Evolutionary conservation across 2,797 vertebrate species (phyloP), one percentile per base, ranked within the genome.

Genomic region (Lepus townsendii): DNA sequence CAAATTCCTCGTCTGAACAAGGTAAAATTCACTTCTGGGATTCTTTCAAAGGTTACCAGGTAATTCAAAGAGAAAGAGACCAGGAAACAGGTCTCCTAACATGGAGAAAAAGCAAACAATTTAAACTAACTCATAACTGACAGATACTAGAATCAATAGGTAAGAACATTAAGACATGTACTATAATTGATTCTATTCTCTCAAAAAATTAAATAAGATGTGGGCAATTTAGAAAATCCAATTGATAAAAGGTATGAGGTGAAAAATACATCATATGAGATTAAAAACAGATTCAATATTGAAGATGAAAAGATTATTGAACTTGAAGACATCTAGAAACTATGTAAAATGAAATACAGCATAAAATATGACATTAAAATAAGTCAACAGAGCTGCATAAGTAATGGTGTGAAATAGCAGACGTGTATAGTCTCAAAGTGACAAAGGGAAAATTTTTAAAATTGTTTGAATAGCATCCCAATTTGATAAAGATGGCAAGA

Each of bases 291-390:
- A 50, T 62, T 73, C 20, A 5, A 78, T 52, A 68, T 60, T 73
- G 17, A 85, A 88, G n/a, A 76, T 20, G 4, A 87, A 88, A 77
- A 24, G 11, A 76, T 66, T 79, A 12, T n/a, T 92, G 75, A 88
- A 68, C 16, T n/a, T 66, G 27, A 88, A 79, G 19, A 65, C 2
- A 22, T 13, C 8, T 35, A 63, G 27, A 82, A 87, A 71, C 30
- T 22, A 77, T 47, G 8, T 10, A 62, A 17, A 87, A 83, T 47
- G 30, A 91, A 87, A 68, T 3, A 35, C 4, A 71, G 32, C n/a
- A 60, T 42, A 19, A n/a, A 80, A 73, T 42, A n/a, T 63, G 77
- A 10, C 2, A 52, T 4, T 42, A 7, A 4, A 8, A 42, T 68
- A n/a, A 32, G 22, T 68, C n/a, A 75, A 52, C 20, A 30, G 38